Evolutionary conservation across 2,797 vertebrate species (phyloP).

Genomic region (Xerus rutilus): DNA sequence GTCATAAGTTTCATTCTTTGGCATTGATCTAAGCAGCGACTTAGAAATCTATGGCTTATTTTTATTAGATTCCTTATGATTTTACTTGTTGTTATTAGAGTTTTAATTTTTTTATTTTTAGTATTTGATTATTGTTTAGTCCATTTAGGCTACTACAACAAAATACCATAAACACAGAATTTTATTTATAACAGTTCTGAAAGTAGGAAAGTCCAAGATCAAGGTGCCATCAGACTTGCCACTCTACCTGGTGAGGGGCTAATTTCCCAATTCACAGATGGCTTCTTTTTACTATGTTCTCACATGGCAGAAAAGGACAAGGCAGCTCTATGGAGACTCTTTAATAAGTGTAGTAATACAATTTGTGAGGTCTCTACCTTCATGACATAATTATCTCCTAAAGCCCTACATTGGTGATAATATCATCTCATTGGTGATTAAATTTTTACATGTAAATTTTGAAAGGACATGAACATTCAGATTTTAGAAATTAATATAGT

Average conservation of each 20-base stretch:
- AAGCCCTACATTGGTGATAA: neutral
- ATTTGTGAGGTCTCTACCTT: neutral
- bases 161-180: neutral
- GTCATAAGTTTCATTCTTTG: neutral
- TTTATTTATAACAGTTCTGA: neutral
- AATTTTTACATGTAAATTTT: neutral
- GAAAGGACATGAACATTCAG: neutral
- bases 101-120: neutral
- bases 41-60: conserved; percentile 30
- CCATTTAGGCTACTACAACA: neutral
- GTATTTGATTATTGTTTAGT: neutral
- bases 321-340: neutral
- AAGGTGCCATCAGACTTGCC: neutral
- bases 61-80: conserved; percentile 11
- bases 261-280: neutral
- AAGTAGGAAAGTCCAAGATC: neutral
- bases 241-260: neutral
- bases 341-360: neutral
- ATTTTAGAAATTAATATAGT: neutral
- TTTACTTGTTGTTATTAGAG: neutral
- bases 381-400: neutral
- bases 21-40: neutral
- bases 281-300: neutral
- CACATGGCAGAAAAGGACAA: neutral
- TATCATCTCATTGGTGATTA: neutral